Percentiles rank a stretch among this genome's conserved stretches.
Conservation (phyloP, 2,113 vertebrate genomes). For the Promerops cafer region DNA sequence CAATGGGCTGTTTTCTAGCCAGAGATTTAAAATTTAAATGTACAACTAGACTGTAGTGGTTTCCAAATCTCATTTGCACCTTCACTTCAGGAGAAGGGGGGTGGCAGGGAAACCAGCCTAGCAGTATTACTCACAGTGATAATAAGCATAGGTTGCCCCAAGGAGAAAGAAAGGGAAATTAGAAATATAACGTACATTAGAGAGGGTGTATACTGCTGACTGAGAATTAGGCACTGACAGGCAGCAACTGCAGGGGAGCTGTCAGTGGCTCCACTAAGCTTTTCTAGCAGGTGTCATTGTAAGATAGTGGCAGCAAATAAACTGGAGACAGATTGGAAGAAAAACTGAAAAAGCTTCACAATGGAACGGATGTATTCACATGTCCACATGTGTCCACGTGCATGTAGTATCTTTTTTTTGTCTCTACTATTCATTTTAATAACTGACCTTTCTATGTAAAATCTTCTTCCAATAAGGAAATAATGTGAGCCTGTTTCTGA, state of each 20-base stretch:
- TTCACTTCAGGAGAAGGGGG: neutral
- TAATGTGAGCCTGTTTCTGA: neutral
- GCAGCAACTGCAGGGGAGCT: neutral
- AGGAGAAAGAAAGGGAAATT: conserved; percentile 5
- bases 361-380: neutral
- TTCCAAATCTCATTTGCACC: conserved; percentile 29
- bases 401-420: neutral
- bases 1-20: neutral
- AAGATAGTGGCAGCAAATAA: neutral
- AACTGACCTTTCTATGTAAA: neutral
- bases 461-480: neutral
- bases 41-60: neutral
- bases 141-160: neutral
- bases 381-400: neutral
- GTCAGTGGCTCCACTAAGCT: neutral
- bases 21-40: neutral
- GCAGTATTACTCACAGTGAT: neutral
- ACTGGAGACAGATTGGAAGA: neutral
- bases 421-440: neutral
- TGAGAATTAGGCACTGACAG: neutral
- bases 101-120: neutral
- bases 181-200: neutral
- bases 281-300: neutral
- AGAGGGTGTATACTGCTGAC: neutral
- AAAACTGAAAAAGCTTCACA: neutral